These are phyloP conservation scores for Gouania willdenowi DNA, from an alignment of 2,797 vertebrate species.

Conservation along the genomic window DNA sequence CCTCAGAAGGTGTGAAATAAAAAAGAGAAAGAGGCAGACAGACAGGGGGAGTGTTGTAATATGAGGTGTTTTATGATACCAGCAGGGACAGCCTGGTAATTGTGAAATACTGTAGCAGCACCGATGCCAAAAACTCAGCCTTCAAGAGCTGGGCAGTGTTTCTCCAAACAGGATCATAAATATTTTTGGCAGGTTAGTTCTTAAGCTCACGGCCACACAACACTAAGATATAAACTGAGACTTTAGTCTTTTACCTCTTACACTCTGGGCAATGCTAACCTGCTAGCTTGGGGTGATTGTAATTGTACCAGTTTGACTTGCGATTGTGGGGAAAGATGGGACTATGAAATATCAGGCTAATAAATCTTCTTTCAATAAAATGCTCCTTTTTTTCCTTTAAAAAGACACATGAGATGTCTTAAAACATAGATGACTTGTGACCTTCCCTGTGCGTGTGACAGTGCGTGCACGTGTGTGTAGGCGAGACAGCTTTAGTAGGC, in stretches of 20 bases:
- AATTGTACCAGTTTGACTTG: not conserved
- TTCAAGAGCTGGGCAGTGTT: constrained; percentile 58
- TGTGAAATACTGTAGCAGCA: constrained; percentile 71
- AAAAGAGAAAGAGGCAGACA: constrained; percentile 33
- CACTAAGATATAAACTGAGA: constrained; percentile 43
- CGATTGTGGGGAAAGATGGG: too few relatives aligned
- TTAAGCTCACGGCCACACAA: constrained; percentile 54
- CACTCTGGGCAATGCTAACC: constrained; percentile 18
- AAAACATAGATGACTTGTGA: too few relatives aligned
- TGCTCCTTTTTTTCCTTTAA: too few relatives aligned
- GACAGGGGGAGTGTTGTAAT: constrained; percentile 63
- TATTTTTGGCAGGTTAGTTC: constrained; percentile 65
- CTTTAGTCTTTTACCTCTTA: constrained; percentile 25
- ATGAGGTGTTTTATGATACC: constrained; percentile 75
- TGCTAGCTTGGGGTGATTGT: constrained; percentile 7
- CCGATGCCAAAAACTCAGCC: constrained; percentile 67
- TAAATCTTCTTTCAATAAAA: too few relatives aligned
- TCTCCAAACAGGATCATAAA: constrained; percentile 68
- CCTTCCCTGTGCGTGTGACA: not conserved
- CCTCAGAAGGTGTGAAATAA: constrained; percentile 41
- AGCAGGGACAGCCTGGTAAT: constrained; percentile 69
- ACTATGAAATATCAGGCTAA: too few relatives aligned
- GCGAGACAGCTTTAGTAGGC: constrained; percentile 37
- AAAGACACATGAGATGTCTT: too few relatives aligned
- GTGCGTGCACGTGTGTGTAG: constrained; percentile 9